phyloP scores from a whole-genome alignment of 2,888 invertebrate genomes.

The Steinernema hermaphroditum region DNA sequence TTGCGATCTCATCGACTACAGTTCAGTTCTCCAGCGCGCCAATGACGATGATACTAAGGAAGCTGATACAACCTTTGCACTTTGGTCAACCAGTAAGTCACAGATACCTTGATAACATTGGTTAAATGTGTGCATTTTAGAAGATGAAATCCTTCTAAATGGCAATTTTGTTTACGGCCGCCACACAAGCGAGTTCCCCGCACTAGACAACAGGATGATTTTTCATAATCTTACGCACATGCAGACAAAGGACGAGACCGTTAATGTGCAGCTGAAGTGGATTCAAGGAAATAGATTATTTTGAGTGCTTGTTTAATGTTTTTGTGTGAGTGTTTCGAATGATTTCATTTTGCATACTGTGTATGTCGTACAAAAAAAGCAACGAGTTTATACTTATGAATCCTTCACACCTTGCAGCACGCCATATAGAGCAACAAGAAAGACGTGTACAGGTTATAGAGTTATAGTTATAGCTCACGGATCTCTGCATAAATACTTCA shows the following conservation, averaged over 20 bases:
- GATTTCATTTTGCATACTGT: too few relatives aligned
- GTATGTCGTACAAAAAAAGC: too few relatives aligned
- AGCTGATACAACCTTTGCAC: conserved; percentile 4
- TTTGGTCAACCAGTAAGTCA: conserved; percentile 32
- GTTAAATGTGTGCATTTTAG: neutral
- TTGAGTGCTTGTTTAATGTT: too few relatives aligned
- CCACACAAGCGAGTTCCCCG: conserved; percentile 11
- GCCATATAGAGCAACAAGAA: too few relatives aligned
- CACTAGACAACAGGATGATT: neutral
- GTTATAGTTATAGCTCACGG: too few relatives aligned
- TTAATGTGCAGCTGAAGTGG: neutral
- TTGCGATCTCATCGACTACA: neutral
- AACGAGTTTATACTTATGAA: too few relatives aligned
- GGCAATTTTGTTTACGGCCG: conserved; percentile 3
- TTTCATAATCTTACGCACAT: conserved; percentile 43
- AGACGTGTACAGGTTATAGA: too few relatives aligned
- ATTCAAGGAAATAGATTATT: neutral
- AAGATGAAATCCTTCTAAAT: conserved; percentile 12
- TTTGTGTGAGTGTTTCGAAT: too few relatives aligned
- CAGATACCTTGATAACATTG: neutral
- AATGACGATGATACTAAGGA: conserved; percentile 30
- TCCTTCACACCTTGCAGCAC: too few relatives aligned
- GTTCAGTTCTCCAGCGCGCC: conserved; percentile 9
- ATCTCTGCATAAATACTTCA: too few relatives aligned
- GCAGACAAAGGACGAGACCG: conserved; percentile 47